Conservation (phyloP, 2,113 vertebrate genomes). For the Pelecanus crispus region DNA sequence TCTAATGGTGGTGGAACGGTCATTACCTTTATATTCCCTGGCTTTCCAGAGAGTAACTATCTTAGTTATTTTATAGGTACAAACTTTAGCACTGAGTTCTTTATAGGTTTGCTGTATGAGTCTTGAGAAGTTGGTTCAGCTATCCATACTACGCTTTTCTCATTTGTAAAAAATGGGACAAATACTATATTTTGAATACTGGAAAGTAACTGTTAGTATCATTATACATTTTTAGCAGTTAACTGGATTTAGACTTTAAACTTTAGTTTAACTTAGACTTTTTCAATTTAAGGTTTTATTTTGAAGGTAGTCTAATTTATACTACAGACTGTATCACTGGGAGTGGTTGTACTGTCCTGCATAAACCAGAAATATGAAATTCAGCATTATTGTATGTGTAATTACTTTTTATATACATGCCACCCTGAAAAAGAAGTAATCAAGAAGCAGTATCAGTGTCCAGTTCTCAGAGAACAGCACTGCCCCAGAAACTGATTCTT, state of each 20-base stretch:
- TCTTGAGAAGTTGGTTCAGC: background rate
- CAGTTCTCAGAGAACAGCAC: background rate
- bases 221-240: background rate
- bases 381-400: background rate
- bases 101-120: background rate
- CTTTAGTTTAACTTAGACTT: background rate
- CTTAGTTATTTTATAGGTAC: background rate
- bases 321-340: background rate
- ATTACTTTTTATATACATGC: background rate
- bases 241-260: background rate
- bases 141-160: background rate
- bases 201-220: background rate
- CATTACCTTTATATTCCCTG: background rate
- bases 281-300: background rate
- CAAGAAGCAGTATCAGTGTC: background rate
- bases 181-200: background rate
- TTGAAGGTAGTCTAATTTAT: background rate
- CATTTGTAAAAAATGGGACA: background rate
- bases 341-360: background rate
- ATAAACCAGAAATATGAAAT: background rate
- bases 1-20: background rate
- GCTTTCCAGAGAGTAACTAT: background rate
- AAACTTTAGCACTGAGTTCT: background rate
- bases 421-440: background rate
- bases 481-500: background rate